Evolutionary conservation across 2,888 invertebrate genomes (phyloP).

Genomic region (Eutolmus rufibarbis): DNA sequence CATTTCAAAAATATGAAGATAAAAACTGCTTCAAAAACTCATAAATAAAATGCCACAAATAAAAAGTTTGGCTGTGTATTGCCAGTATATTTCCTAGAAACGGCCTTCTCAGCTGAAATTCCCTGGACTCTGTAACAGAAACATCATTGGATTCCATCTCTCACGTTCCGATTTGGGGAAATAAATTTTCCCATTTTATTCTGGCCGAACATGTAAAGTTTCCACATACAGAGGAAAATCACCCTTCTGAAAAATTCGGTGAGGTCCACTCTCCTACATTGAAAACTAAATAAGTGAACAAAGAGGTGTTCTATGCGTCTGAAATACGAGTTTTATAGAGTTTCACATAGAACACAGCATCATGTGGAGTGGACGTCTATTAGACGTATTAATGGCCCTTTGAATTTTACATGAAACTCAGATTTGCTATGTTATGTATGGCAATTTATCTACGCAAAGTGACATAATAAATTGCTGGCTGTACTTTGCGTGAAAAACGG

Average conservation of each 20-base stretch:
- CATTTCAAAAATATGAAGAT: not conserved
- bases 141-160: constrained; percentile 21
- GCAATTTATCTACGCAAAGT: constrained; percentile 48
- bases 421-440: constrained; percentile 44
- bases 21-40: constrained; percentile 2
- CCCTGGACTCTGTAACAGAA: constrained; percentile 3
- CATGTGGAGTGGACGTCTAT: constrained; percentile 44
- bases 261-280: not conserved
- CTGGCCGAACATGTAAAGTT: constrained; percentile 8
- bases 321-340: constrained; percentile 11
- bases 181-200: constrained; percentile 37
- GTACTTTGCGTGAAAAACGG: constrained; percentile 18
- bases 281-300: constrained; percentile 18
- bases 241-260: not conserved
- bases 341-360: constrained; percentile 28
- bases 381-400: constrained; percentile 50
- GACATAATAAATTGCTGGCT: constrained; percentile 47
- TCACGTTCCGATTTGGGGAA: constrained; percentile 18
- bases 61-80: not conserved
- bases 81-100: not conserved
- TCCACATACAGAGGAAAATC: not conserved
- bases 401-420: constrained; percentile 49
- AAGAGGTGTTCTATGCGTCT: constrained; percentile 24
- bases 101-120: not conserved
- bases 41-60: constrained; percentile 21